phyloP scores from a whole-genome alignment of 2,888 invertebrate species.

The Dolichopus griseipennis region DNA sequence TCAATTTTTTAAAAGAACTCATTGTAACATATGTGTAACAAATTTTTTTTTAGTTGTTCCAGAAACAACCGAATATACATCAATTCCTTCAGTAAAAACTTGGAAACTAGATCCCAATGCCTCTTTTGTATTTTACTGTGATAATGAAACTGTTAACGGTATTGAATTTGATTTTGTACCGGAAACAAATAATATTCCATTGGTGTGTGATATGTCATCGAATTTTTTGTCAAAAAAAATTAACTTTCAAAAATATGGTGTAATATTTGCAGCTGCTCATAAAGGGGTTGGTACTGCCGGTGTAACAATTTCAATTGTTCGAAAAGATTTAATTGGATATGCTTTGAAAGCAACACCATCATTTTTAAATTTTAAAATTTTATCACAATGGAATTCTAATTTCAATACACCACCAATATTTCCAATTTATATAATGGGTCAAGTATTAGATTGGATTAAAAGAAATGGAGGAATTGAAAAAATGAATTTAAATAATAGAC shows the following conservation, averaged over 20 bases:
- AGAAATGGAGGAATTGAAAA: conserved; percentile 71
- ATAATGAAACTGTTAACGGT: conserved; percentile 96
- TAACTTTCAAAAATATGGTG: conserved; percentile 87
- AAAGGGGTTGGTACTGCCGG: conserved; percentile 97
- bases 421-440: conserved; percentile 88
- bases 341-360: conserved; percentile 71
- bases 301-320: conserved; percentile 80
- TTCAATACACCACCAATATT: conserved; percentile 92
- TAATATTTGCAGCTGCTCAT: conserved; percentile 93
- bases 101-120: conserved; percentile 87
- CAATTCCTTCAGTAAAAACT: conserved; percentile 62
- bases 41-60: conserved; percentile 60
- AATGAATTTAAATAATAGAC: conserved; percentile 61
- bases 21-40: too few species aligned
- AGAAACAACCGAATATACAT: conserved; percentile 58
- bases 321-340: conserved; percentile 81
- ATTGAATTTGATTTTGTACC: conserved; percentile 79
- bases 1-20: too few species aligned
- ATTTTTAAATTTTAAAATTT: conserved; percentile 75
- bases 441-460: conserved; percentile 89
- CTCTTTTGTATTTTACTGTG: conserved; percentile 93
- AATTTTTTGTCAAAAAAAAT: conserved; percentile 84
- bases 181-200: conserved; percentile 69
- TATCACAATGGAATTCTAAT: conserved; percentile 76
- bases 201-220: conserved; percentile 97